These are phyloP conservation scores for Chionomys nivalis DNA, from an alignment of 2,113 vertebrate genomes.

Conservation along the genomic window DNA sequence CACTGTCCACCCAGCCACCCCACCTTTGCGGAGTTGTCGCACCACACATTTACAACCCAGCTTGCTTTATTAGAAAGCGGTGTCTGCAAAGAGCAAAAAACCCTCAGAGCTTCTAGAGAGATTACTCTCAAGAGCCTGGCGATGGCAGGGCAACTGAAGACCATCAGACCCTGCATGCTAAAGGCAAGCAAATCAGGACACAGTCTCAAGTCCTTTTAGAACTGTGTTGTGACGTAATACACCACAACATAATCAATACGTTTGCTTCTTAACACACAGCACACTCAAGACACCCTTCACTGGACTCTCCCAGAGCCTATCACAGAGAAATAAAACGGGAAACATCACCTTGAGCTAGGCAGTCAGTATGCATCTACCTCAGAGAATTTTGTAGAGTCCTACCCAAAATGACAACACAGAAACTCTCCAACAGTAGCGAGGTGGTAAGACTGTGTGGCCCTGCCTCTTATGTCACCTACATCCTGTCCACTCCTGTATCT, in stretches of 20 bases:
- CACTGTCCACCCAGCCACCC: background rate
- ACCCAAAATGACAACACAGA: background rate
- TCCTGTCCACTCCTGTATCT: accelerated
- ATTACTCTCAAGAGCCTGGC: background rate
- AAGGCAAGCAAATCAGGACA: background rate
- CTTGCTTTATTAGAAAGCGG: background rate
- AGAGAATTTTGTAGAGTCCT: background rate
- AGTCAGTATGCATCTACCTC: background rate
- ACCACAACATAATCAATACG: background rate
- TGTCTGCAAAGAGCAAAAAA: background rate
- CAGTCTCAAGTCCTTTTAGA: background rate
- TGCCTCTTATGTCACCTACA: accelerated
- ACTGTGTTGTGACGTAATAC: background rate
- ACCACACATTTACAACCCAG: background rate
- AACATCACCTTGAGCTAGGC: background rate
- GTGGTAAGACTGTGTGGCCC: background rate
- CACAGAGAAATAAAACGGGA: background rate
- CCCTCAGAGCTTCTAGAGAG: background rate
- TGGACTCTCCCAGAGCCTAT: background rate
- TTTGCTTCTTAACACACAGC: background rate
- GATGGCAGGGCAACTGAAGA: background rate
- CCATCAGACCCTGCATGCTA: background rate
- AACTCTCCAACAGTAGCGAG: background rate
- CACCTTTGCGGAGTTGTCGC: background rate
- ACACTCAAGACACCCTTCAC: background rate